Percentiles rank a stretch among this genome's conserved stretches.
Conservation (phyloP, 2,113 vertebrate species). For the Chascanopsetta lugubris region DNA sequence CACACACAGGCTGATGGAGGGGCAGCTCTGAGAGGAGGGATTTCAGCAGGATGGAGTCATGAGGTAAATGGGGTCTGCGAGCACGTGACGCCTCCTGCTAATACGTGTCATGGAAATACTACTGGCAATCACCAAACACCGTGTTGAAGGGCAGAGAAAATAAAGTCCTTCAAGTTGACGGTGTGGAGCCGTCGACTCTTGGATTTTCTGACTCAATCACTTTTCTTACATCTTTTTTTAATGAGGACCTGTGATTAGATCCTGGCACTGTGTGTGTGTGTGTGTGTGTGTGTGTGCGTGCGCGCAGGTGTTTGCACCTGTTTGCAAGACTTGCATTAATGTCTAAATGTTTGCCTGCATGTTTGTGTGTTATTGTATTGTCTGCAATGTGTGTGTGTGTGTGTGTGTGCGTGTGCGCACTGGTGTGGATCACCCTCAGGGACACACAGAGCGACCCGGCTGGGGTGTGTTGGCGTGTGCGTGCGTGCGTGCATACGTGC, state of each 20-base stretch:
- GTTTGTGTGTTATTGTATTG: background rate
- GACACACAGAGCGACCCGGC: slow-evolving; percentile 23
- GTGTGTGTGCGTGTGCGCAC: background rate
- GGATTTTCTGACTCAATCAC: slow-evolving; percentile 43
- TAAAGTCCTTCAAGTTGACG: slow-evolving; percentile 42
- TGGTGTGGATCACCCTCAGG: background rate
- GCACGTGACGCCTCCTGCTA: slow-evolving; percentile 13
- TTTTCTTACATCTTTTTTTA: slow-evolving; percentile 63
- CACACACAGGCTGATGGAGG: background rate
- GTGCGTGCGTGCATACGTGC: slow-evolving; percentile 25
- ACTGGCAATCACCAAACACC: background rate
- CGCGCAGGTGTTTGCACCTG: slow-evolving; percentile 2
- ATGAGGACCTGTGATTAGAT: slow-evolving; percentile 62
- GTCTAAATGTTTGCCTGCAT: slow-evolving; percentile 26
- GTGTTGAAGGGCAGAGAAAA: slow-evolving; percentile 33
- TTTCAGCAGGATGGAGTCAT: slow-evolving; percentile 26
- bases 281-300: slow-evolving; percentile 12
- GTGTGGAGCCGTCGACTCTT: slow-evolving; percentile 16
- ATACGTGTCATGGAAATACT: slow-evolving; percentile 29
- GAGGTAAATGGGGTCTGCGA: slow-evolving; percentile 1
- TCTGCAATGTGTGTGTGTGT: background rate
- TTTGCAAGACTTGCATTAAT: too few species aligned
- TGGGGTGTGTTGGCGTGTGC: slow-evolving; percentile 24
- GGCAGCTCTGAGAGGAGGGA: slow-evolving; percentile 23
- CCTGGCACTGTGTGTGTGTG: slow-evolving; percentile 1